Percentiles rank a stretch among this genome's conserved stretches.
Conservation (phyloP, 2,113 vertebrate species). For the Hyperopisus bebe region DNA sequence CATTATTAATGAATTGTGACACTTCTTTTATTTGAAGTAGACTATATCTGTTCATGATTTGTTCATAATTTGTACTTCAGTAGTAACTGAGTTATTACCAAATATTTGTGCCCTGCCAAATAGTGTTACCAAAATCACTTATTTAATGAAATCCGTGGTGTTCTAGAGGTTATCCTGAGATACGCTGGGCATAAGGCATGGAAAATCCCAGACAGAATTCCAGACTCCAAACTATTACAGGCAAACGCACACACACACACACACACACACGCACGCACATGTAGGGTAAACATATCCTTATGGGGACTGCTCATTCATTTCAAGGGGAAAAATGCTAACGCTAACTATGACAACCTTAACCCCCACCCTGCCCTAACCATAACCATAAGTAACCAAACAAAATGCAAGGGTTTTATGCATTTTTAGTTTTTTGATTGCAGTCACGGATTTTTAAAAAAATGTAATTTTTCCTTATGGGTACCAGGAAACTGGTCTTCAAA, state of each 20-base stretch:
- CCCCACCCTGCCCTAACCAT: no score
- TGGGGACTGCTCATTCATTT: no score
- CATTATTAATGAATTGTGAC: not conserved
- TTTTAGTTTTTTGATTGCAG: no score
- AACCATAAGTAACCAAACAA: no score
- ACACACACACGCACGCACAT: conserved; percentile 8
- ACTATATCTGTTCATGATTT: not conserved
- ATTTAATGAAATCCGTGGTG: not conserved
- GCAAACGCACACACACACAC: not conserved
- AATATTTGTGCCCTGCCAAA: not conserved
- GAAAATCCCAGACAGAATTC: not conserved
- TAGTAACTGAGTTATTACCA: not conserved
- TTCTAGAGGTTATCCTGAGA: not conserved
- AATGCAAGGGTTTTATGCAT: no score
- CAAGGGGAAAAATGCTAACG: no score
- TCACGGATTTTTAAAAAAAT: no score
- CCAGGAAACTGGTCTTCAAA: no score
- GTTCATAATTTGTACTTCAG: not conserved
- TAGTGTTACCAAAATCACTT: not conserved
- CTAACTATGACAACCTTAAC: no score
- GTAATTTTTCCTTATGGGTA: no score
- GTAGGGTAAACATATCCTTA: no score
- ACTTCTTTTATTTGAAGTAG: not conserved
- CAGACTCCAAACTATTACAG: not conserved
- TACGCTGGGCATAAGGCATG: not conserved